Evolutionary conservation across 2,888 invertebrate species (phyloP).

Genomic region (Linnaemya vulpina): DNA sequence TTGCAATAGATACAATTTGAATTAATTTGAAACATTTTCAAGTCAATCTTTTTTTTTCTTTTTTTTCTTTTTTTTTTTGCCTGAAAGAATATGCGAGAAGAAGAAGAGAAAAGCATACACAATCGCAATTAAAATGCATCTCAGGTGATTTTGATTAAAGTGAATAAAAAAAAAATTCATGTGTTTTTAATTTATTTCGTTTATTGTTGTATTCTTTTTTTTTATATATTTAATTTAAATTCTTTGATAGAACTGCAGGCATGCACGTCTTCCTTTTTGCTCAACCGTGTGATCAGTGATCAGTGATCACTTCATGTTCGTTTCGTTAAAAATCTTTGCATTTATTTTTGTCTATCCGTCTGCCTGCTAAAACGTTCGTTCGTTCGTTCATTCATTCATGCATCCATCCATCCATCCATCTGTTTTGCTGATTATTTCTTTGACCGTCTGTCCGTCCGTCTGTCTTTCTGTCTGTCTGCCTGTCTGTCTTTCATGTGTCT

Average conservation of each 20-base stretch:
- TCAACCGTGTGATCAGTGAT: constrained; percentile 40
- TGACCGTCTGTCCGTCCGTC: neutral
- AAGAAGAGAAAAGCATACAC: neutral
- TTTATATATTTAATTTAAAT: constrained; percentile 51
- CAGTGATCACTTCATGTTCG: constrained; percentile 53
- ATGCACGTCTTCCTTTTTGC: constrained; percentile 42
- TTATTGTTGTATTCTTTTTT: too few relatives aligned
- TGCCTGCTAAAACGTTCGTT: neutral
- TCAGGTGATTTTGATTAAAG: constrained; percentile 65
- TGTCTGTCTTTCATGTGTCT: constrained; percentile 42
- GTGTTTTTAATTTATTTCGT: constrained; percentile 31
- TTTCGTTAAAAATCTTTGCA: constrained; percentile 41
- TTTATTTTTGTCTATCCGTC: constrained; percentile 26
- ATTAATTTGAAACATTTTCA: constrained; percentile 62
- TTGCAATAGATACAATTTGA: constrained; percentile 47
- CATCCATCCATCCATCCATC: constrained; percentile 30
- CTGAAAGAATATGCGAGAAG: neutral
- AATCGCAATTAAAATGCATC: constrained; percentile 65
- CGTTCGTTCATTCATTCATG: constrained; percentile 29
- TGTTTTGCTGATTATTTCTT: constrained; percentile 2
- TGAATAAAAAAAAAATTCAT: constrained; percentile 29
- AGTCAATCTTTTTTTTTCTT: constrained; percentile 47
- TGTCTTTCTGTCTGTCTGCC: constrained; percentile 6
- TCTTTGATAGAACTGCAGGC: constrained; percentile 38
- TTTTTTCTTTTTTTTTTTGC: too few relatives aligned